Evolutionary conservation across 1,140 invertebrate species (phyloP).

Genomic region (Vollenhovia emeryi): DNA sequence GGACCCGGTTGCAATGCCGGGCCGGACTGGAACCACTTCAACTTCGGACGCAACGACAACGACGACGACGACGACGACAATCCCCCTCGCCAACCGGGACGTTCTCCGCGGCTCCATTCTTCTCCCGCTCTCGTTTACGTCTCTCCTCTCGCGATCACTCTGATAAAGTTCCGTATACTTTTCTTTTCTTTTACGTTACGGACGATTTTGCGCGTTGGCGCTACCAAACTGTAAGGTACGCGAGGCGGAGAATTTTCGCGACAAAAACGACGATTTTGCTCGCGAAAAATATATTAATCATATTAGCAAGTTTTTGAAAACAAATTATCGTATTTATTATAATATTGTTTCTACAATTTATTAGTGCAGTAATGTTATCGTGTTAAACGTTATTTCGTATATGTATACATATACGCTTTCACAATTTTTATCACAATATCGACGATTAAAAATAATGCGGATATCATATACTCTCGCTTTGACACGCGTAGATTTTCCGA

Average conservation of each 20-base stretch:
- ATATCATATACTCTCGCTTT: neutral
- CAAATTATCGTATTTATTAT: neutral
- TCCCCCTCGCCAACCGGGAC: neutral
- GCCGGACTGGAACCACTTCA: slow-evolving; percentile 79
- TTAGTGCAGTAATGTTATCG: neutral
- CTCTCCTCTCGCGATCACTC: neutral
- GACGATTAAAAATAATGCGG: neutral
- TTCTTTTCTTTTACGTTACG: slow-evolving; percentile 39
- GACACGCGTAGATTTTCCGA: slow-evolving; percentile 5
- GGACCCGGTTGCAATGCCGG: slow-evolving; percentile 61
- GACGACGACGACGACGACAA: slow-evolving; percentile 37
- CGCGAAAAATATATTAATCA: neutral
- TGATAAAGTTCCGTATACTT: slow-evolving; percentile 53
- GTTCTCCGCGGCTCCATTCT: slow-evolving; percentile 33
- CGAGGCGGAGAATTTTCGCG: neutral
- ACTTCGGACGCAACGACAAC: slow-evolving; percentile 74
- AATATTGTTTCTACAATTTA: neutral
- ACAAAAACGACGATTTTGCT: neutral
- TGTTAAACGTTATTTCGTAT: neutral
- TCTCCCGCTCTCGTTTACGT: slow-evolving; percentile 7
- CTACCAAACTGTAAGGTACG: slow-evolving; percentile 12
- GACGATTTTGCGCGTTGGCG: slow-evolving; percentile 15
- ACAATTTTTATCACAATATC: neutral
- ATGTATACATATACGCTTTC: neutral
- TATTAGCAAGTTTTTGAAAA: neutral